Evolutionary conservation across 2,113 vertebrate species (phyloP).

Genomic region (Actenoides hombroni): DNA sequence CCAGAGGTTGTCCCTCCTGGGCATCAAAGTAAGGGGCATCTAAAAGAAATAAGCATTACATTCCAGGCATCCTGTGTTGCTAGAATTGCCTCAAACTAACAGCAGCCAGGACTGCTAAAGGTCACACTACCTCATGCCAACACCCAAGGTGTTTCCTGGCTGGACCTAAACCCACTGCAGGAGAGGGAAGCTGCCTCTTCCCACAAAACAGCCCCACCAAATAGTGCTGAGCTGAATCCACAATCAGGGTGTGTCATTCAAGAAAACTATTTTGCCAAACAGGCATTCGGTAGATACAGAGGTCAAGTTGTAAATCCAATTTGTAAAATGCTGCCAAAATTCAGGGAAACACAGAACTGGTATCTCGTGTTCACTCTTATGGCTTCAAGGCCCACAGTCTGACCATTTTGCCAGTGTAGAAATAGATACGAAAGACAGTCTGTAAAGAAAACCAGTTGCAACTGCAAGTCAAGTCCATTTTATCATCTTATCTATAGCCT

Average conservation of each 20-base stretch:
- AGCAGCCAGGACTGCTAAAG: not conserved
- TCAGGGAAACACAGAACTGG: not conserved
- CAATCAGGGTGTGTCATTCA: fast-evolving
- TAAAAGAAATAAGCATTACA: not conserved
- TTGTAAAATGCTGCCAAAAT: not conserved
- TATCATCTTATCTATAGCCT: not conserved
- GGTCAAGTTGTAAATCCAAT: not conserved
- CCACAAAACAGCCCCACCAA: not conserved
- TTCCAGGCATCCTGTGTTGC: not conserved
- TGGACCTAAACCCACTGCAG: not conserved
- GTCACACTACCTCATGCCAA: not conserved
- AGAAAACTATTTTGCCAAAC: not conserved
- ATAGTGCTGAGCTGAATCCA: not conserved
- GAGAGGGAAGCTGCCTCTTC: not conserved
- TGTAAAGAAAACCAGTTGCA: not conserved
- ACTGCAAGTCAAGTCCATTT: not conserved
- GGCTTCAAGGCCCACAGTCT: not conserved
- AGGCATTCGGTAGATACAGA: not conserved
- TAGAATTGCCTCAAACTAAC: not conserved
- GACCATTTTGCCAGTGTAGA: not conserved
- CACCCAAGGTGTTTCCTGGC: not conserved
- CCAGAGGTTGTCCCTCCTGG: not conserved
- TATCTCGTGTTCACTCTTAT: not conserved
- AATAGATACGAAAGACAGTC: not conserved
- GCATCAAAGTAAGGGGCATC: not conserved